Conservation (phyloP, 2,797 vertebrate species). For the Stomatorhinus walkeri region DNA sequence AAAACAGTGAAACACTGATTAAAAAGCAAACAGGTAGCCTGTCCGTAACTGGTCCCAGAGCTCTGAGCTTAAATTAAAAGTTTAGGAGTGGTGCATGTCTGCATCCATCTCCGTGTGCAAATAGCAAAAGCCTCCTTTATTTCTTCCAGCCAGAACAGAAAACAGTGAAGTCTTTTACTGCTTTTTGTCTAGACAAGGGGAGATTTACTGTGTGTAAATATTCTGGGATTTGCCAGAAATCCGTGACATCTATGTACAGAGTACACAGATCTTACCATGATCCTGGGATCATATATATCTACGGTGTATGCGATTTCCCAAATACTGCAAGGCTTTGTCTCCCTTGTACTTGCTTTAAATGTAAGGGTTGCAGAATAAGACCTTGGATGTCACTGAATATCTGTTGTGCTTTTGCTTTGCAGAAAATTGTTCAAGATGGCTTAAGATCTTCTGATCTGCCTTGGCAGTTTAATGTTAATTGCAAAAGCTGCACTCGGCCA, state of each 20-base stretch:
- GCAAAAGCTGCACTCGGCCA: slow-evolving; percentile 45
- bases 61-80: neutral
- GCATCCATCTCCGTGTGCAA: neutral
- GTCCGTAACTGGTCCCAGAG: neutral
- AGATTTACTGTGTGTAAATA: slow-evolving; percentile 16
- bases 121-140: neutral
- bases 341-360: slow-evolving; percentile 27
- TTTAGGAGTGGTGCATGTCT: neutral
- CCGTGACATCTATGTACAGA: slow-evolving; percentile 39
- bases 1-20: neutral
- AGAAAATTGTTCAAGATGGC: slow-evolving; percentile 46
- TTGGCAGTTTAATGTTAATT: slow-evolving; percentile 64
- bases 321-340: slow-evolving; percentile 38
- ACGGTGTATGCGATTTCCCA: slow-evolving; percentile 47
- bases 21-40: neutral
- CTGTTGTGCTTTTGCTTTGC: slow-evolving; percentile 32
- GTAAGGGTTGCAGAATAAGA: slow-evolving; percentile 36
- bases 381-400: slow-evolving; percentile 42
- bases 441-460: slow-evolving; percentile 54
- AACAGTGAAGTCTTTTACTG: neutral
- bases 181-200: neutral
- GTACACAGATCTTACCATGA: slow-evolving; percentile 42
- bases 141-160: neutral
- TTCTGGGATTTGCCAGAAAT: slow-evolving; percentile 39
- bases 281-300: slow-evolving; percentile 44